A percentile compares a stretch with the other conserved stretches of the same genome.
phyloP scores from a whole-genome alignment of 2,888 invertebrate genomes.

The Octodonta nipae region DNA sequence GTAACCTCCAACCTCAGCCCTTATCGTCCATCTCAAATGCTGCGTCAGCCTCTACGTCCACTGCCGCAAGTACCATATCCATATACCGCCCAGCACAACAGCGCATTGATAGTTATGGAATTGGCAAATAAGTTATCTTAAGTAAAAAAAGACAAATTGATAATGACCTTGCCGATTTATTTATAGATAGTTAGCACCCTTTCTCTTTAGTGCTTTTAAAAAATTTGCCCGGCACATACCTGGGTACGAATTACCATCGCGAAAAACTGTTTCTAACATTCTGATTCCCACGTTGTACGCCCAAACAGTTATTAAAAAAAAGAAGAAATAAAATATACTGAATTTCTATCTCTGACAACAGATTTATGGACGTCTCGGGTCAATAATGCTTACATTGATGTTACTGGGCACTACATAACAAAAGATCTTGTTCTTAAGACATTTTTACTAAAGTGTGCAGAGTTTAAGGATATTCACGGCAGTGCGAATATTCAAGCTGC shows the following conservation, averaged over 20 bases:
- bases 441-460: too few relatives aligned
- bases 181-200: neutral
- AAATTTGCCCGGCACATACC: neutral
- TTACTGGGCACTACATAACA: neutral
- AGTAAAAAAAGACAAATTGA: slow-evolving; percentile 1
- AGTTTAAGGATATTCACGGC: neutral
- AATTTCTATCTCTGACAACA: too few relatives aligned
- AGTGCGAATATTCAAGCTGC: too few relatives aligned
- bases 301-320: neutral
- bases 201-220: neutral
- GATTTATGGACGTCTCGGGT: neutral
- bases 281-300: neutral
- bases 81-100: neutral
- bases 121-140: neutral
- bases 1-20: neutral
- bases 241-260: neutral
- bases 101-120: neutral
- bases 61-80: too few relatives aligned
- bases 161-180: neutral
- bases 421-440: slow-evolving; percentile 1
- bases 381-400: neutral
- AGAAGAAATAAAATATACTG: neutral
- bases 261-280: too few relatives aligned
- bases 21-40: neutral
- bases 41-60: neutral